These are phyloP conservation scores for Aldabrachelys gigantea DNA, from an alignment of 2,113 vertebrate genomes.

Conservation along the genomic window DNA sequence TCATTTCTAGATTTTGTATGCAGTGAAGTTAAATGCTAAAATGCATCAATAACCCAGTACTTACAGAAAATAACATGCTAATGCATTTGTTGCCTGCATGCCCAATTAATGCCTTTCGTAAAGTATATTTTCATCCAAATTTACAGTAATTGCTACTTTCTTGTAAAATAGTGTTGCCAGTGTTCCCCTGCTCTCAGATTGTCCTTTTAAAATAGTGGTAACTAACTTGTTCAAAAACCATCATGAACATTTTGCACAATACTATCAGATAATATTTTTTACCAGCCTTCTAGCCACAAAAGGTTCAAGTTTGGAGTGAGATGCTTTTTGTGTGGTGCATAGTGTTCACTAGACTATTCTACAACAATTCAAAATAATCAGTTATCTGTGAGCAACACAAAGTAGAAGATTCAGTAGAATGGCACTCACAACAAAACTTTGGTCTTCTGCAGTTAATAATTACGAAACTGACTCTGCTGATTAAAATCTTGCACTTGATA, in stretches of 20 bases:
- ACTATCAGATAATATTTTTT: background rate
- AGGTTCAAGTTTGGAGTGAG: background rate
- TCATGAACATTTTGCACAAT: background rate
- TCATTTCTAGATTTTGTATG: slow-evolving; percentile 57
- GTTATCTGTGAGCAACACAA: background rate
- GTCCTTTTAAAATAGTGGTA: slow-evolving; percentile 3
- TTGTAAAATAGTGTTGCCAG: background rate
- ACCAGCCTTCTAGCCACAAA: background rate
- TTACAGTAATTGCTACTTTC: background rate
- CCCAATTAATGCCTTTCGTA: slow-evolving; percentile 33
- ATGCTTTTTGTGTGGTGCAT: background rate
- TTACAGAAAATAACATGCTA: background rate
- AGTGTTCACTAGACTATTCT: background rate
- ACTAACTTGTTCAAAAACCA: slow-evolving; percentile 30
- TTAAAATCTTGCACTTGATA: slow-evolving; percentile 22
- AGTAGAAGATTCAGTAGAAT: background rate
- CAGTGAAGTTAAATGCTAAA: slow-evolving; percentile 60
- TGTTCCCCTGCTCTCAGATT: slow-evolving; percentile 38
- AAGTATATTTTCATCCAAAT: slow-evolving; percentile 42
- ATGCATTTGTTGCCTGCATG: slow-evolving; percentile 10
- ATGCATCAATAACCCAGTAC: slow-evolving; percentile 40
- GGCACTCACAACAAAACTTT: background rate
- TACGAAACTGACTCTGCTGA: background rate
- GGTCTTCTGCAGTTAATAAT: slow-evolving; percentile 22
- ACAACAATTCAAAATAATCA: slow-evolving; percentile 42